Conservation (phyloP, 2,888 invertebrate species). For the Pyralis farinalis region DNA sequence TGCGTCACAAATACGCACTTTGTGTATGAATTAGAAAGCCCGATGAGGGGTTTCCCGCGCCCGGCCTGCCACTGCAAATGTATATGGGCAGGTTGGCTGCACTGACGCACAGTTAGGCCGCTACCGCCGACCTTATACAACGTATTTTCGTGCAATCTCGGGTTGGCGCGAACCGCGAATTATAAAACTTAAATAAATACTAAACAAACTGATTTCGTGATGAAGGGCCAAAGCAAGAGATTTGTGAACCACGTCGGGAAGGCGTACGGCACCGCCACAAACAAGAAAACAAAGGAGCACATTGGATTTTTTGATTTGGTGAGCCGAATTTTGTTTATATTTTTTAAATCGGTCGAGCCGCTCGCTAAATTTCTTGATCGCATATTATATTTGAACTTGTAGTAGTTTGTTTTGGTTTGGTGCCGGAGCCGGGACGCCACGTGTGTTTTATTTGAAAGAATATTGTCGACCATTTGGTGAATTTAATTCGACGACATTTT, state of each 20-base stretch:
- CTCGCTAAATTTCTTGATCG: no score
- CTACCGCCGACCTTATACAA: not conserved
- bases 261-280: constrained; percentile 11
- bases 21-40: not conserved
- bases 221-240: constrained; percentile 20
- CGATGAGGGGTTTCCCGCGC: not conserved
- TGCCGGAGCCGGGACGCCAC: no score
- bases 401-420: no score
- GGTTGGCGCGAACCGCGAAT: not conserved
- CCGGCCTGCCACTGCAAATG: not conserved
- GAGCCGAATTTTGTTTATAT: constrained; percentile 8
- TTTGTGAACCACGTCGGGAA: constrained; percentile 18
- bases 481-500: no score
- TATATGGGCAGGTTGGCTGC: not conserved
- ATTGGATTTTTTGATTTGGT: constrained; percentile 18
- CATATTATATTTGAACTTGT: no score
- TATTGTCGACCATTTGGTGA: no score
- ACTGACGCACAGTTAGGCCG: not conserved
- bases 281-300: constrained; percentile 5
- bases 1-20: no score
- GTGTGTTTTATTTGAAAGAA: no score
- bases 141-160: not conserved
- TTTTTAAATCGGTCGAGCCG: no score
- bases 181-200: not conserved
- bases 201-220: no score